Evolutionary conservation across 2,797 vertebrate species (phyloP), one percentile per base, ranked within the genome.

Genomic region (Epinephelus coioides): DNA sequence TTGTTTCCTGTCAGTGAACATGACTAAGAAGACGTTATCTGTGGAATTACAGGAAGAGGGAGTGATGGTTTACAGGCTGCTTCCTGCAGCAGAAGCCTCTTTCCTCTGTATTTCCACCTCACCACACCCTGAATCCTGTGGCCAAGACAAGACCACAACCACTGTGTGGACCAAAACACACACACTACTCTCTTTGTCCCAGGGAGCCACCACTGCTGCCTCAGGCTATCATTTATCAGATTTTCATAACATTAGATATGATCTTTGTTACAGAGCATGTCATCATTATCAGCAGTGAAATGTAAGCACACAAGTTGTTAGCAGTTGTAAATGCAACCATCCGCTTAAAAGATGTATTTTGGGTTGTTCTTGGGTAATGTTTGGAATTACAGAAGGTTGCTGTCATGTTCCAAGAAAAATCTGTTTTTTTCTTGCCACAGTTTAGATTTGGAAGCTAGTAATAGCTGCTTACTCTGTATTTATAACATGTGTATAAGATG

Each of bases 1-100:
- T 91, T 86, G 86, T 83, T 88, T 92, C 88, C 92, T 87, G 89
- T 85, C n/a, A 75, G 59, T 25, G 64, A 82, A 79, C 87, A 59
- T 70, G 74, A 84, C 67, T 63, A 74, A 73, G 68, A 73, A 73
- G 81, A 85, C 69, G 65, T 71, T 92, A 93, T 94, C 93, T 84
- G 19, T 50, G 73, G 85, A 86, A 89, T 82, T 61, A 78, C 91
- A 92, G 92, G 93, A 93, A 93, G 87, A 84, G 83, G 86, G 78
- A 84, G 84, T 46, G 73, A 81, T 53, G 47, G 86, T 92, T 92
- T 86, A 87, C 86, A 86, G 51, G 66, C 72, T 13, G 63, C 85
- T 91, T 92, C 92, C 92, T 88, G 68, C 69, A 46, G 57, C 69
- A 70, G 25, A 69, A 69, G 59, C 64, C 72, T 69, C 81, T 78